phyloP scores from a whole-genome alignment of 2,113 vertebrate species.

The Bubo bubo region DNA sequence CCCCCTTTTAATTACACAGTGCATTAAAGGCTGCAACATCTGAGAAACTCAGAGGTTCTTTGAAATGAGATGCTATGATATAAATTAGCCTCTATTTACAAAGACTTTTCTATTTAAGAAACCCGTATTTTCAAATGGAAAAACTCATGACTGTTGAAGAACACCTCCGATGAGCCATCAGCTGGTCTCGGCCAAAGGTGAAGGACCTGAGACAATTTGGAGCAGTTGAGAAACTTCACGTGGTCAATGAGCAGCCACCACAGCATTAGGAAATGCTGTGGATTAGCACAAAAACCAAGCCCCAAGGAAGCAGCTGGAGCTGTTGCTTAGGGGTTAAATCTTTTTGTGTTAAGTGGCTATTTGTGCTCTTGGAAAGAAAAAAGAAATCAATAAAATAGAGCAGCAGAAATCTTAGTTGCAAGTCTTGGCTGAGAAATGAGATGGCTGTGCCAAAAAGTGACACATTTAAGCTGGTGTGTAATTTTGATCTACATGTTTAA shows the following conservation, averaged over 20 bases:
- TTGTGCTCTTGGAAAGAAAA: background rate
- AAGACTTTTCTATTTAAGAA: background rate
- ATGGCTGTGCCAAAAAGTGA: slow-evolving; percentile 28
- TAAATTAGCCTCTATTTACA: background rate
- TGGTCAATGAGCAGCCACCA: background rate
- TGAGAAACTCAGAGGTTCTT: background rate
- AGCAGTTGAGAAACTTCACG: background rate
- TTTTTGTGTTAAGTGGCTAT: background rate
- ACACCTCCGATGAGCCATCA: background rate
- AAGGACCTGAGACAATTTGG: background rate
- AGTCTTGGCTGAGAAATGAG: slow-evolving; percentile 44
- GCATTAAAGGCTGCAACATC: background rate
- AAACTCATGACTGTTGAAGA: background rate
- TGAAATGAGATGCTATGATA: background rate
- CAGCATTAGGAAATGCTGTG: rapidly evolving
- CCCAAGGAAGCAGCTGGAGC: background rate
- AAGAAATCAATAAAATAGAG: slow-evolving; percentile 35
- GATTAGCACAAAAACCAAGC: background rate
- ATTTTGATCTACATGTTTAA: slow-evolving; percentile 61
- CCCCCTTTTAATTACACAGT: background rate
- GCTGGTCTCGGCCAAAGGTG: background rate
- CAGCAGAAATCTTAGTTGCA: slow-evolving; percentile 7
- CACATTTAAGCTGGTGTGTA: slow-evolving; percentile 15
- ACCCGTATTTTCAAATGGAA: background rate
- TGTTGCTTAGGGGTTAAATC: background rate